Evolutionary conservation across 2,113 vertebrate genomes (phyloP).

Genomic region (Tilapia sparmanii): DNA sequence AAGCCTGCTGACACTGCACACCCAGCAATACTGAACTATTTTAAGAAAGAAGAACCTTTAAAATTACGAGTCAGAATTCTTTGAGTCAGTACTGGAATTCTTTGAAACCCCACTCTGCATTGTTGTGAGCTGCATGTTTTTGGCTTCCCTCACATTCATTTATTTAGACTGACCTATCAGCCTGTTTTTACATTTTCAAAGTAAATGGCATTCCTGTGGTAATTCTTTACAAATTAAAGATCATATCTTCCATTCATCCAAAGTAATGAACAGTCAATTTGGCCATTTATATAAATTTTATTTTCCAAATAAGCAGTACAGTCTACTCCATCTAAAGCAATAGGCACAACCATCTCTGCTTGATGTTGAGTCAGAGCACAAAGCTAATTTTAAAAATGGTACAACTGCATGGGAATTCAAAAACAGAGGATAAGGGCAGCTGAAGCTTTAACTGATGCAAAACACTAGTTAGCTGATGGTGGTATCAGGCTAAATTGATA

Average conservation of each 20-base stretch:
- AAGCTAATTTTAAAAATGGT: background rate
- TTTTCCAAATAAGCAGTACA: background rate
- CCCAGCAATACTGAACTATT: background rate
- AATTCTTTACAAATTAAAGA: background rate
- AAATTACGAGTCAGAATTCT: background rate
- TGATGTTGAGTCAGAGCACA: background rate
- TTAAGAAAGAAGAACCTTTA: background rate
- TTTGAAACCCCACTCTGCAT: background rate
- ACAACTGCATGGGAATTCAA: background rate
- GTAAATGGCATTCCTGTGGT: background rate
- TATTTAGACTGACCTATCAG: background rate
- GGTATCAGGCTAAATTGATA: background rate
- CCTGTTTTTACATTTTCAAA: background rate
- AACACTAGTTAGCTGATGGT: background rate
- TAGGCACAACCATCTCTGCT: background rate
- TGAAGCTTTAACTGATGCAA: background rate
- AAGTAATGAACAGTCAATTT: background rate
- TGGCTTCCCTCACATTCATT: conserved; percentile 11
- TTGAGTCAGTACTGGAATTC: background rate
- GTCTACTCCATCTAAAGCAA: background rate
- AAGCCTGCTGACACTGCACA: background rate
- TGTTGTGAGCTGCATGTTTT: conserved; percentile 6
- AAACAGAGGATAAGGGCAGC: background rate
- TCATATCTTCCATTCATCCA: background rate
- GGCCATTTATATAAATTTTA: background rate